These are phyloP conservation scores for Stegodyphus dumicola DNA, from an alignment of 1,140 invertebrate genomes.

Conservation along the genomic window DNA sequence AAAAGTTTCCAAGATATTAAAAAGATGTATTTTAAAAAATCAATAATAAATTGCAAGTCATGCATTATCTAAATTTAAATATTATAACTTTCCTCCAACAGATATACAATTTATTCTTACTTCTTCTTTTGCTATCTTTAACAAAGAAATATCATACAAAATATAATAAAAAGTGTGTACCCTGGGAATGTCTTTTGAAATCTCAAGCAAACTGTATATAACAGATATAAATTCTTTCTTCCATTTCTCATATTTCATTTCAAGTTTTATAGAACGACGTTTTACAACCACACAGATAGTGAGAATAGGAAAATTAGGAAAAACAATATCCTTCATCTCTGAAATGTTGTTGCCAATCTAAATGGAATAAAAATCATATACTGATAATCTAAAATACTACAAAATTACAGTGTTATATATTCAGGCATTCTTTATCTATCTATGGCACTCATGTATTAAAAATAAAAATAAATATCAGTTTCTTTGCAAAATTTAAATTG, in stretches of 20 bases:
- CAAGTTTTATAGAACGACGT: background rate
- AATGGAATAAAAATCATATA: slow-evolving; percentile 1
- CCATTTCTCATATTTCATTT: slow-evolving; percentile 41
- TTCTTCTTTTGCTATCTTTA: too few relatives aligned
- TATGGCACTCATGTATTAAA: too few relatives aligned
- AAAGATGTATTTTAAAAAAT: background rate
- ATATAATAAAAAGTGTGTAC: too few relatives aligned
- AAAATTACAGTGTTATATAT: too few relatives aligned
- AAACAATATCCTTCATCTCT: slow-evolving; percentile 8
- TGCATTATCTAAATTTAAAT: too few relatives aligned
- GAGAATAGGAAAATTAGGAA: slow-evolving; percentile 42
- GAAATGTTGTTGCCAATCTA: slow-evolving; percentile 50
- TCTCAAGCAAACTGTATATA: slow-evolving; percentile 15
- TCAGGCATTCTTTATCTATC: too few relatives aligned
- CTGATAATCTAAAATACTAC: background rate
- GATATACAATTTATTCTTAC: too few relatives aligned
- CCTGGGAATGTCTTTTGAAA: slow-evolving; percentile 35
- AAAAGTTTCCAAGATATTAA: too few relatives aligned
- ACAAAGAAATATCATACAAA: too few relatives aligned
- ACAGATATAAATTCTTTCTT: slow-evolving; percentile 33
- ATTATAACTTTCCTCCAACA: too few relatives aligned
- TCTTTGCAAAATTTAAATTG: too few relatives aligned
- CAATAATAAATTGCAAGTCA: background rate
- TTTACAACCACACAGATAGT: slow-evolving; percentile 25
- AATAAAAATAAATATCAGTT: too few relatives aligned